Conservation (phyloP, 2,113 vertebrate genomes). For the Platycercus adscitus region DNA sequence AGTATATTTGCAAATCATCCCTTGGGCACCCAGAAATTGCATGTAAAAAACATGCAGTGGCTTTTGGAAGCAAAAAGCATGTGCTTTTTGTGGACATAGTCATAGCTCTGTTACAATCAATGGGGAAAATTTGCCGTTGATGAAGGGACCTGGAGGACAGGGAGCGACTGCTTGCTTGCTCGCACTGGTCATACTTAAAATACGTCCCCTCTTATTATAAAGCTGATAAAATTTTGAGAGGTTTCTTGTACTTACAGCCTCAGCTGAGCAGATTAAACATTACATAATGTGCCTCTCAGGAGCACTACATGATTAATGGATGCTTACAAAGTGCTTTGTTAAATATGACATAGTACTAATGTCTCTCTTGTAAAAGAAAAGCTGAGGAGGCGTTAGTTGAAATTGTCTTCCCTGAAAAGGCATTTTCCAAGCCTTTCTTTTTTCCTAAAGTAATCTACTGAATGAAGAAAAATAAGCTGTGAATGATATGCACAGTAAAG, state of each 20-base stretch:
- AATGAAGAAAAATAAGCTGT: background rate
- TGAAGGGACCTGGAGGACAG: background rate
- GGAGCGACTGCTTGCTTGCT: background rate
- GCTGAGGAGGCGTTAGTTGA: background rate
- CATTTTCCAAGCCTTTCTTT: background rate
- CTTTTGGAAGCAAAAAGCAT: background rate
- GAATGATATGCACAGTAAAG: background rate
- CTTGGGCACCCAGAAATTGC: background rate
- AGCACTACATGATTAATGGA: slow-evolving; percentile 60
- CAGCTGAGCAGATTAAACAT: slow-evolving; percentile 62
- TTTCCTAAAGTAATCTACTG: background rate
- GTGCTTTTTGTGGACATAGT: background rate
- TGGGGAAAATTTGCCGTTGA: background rate
- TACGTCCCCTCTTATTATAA: background rate
- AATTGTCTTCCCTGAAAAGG: background rate
- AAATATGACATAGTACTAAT: slow-evolving; percentile 39
- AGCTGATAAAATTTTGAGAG: slow-evolving; percentile 51
- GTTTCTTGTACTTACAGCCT: slow-evolving; percentile 53
- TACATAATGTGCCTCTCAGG: slow-evolving; percentile 60
- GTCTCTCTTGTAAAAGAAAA: background rate
- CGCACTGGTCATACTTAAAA: fast-evolving
- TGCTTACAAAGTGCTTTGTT: slow-evolving; percentile 60
- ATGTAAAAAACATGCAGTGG: background rate
- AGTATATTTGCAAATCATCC: background rate
- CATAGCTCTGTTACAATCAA: background rate